These are phyloP conservation scores for Melipona bicolor DNA, from an alignment of 2,888 invertebrate genomes.

Conservation along the genomic window DNA sequence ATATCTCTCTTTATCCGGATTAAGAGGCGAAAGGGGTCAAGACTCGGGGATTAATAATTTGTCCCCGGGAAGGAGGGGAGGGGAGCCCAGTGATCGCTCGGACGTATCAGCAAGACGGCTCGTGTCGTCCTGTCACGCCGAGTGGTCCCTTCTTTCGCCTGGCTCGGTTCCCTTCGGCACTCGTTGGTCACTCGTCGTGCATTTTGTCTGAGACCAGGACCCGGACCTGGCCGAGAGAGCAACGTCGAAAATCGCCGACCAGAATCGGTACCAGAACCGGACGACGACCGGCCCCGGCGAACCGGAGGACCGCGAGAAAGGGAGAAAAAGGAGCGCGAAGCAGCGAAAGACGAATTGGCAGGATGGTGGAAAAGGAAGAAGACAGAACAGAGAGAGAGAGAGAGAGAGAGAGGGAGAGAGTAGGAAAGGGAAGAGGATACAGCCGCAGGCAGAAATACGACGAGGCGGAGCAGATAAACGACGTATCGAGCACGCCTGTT, in stretches of 20 bases:
- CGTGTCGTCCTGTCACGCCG: constrained; percentile 58
- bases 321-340: constrained; percentile 7
- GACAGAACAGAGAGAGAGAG: not conserved
- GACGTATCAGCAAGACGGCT: constrained; percentile 60
- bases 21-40: constrained; percentile 75
- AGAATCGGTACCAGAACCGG: constrained; percentile 27
- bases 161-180: not conserved
- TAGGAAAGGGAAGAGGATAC: not conserved
- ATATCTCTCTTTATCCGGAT: constrained; percentile 77
- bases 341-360: not conserved
- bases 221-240: not conserved
- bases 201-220: constrained; percentile 42
- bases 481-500: constrained; percentile 63
- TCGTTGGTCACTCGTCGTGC: not conserved
- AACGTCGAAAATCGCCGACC: constrained; percentile 50
- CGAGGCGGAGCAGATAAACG: constrained; percentile 68
- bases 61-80: constrained; percentile 57
- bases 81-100: constrained; percentile 60
- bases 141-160: not conserved
- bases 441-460: constrained; percentile 55
- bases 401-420: not conserved
- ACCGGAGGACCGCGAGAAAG: not conserved
- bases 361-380: not conserved
- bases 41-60: constrained; percentile 79
- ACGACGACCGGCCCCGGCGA: not conserved